Percentiles rank a stretch among this genome's conserved stretches.
Conservation (phyloP, 1,140 invertebrate genomes). For the Hyphantria cunea region DNA sequence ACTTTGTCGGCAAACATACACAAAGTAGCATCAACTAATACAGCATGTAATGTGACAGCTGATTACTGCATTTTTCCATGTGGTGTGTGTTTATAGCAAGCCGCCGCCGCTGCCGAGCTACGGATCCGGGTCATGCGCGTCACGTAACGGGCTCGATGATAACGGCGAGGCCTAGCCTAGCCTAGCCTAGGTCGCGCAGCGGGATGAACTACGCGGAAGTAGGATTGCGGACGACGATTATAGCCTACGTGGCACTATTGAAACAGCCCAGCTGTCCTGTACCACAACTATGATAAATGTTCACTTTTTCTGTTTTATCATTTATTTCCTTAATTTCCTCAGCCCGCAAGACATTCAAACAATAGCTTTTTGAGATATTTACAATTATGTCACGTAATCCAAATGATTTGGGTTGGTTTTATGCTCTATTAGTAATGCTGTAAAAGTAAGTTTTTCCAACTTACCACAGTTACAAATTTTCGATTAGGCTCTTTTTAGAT, state of each 20-base stretch:
- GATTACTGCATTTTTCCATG: slow-evolving; percentile 63
- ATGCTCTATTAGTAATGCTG: no score
- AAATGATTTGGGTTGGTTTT: no score
- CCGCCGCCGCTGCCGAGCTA: slow-evolving; percentile 31
- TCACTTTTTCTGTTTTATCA: background rate
- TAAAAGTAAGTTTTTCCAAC: no score
- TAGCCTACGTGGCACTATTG: slow-evolving; percentile 31
- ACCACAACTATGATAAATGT: background rate
- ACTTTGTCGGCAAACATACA: background rate
- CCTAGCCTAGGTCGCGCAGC: slow-evolving; percentile 68
- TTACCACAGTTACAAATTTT: no score
- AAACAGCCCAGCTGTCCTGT: background rate
- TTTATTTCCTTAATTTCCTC: no score
- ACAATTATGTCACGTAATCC: no score
- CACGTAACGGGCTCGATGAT: slow-evolving; percentile 73
- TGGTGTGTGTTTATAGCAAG: slow-evolving; percentile 42
- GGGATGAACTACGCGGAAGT: slow-evolving; percentile 75
- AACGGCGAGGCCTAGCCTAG: slow-evolving; percentile 60
- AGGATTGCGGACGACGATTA: slow-evolving; percentile 50
- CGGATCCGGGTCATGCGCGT: slow-evolving; percentile 74
- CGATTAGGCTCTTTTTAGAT: no score
- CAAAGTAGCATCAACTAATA: slow-evolving; percentile 1
- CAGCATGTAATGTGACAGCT: slow-evolving; percentile 44
- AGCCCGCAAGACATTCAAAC: no score
- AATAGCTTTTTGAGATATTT: no score